Base-by-base conservation (phyloP, 2,797 vertebrate genomes). In the Parauchenoglanis ngamensis region DNA sequence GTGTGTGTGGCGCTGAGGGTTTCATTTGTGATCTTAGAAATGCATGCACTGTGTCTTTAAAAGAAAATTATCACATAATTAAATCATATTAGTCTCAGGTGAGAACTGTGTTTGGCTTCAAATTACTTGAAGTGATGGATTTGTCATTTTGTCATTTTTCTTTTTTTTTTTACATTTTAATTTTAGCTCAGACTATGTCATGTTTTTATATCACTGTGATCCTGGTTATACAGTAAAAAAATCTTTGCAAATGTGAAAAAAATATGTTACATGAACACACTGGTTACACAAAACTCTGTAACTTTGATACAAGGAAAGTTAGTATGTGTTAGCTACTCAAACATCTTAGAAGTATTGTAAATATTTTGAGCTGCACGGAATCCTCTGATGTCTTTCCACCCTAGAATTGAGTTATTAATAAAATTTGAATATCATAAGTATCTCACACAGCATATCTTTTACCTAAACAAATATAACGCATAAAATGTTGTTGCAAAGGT, bases 1-100 rank as follows among this genome's bases (percentile, higher is more conserved):
- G 86, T 82, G 80, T 85, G 70, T 63, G 73, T 63, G 73, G 82
- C 72, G 88, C 89, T 88, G 67, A 86, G 87, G 57, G 63, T 57
- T 80, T 80, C 83, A 87, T 89, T 92, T 86, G 84, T 91, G 89
- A 90, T 81, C 80, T 52, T 25, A 75, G 81, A 93, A 92, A 90
- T 90, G 86, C 92, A 92, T 87, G 87, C 86, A 84, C 90, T 85
- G 89, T 89, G 85, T 85, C 92, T 89, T 94, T 91, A 91, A 92
- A 93, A 92, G 92, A 93, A 93, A 93, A 93, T 93, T 93, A 94
- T 94, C 91, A 89, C 91, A 90, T 93, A 94, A 94, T 92, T 93
- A 95, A 93, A 93, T 94, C 90, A 91, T 93, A 92, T 94, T 95
- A 94, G 92, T 92, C 91, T 92, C 94, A 93, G 92, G 95, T 95